Percentiles rank a stretch among this genome's conserved stretches.
Conservation (phyloP, 2,113 vertebrate species). For the Nymphicus hollandicus region DNA sequence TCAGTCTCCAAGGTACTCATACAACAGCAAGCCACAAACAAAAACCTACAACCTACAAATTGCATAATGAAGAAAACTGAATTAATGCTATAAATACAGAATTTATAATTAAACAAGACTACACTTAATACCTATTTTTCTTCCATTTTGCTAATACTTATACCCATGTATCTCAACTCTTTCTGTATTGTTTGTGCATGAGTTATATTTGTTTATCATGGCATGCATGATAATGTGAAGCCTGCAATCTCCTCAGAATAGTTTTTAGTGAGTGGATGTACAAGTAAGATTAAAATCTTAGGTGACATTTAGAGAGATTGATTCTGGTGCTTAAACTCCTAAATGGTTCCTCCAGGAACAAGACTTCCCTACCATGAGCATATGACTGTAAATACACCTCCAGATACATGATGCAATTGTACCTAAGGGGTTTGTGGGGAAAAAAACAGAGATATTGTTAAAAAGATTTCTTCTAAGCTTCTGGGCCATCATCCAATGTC, state of each 20-base stretch:
- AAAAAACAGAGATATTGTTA: neutral
- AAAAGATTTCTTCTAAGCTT: neutral
- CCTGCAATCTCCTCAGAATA: neutral
- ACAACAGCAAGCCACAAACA: neutral
- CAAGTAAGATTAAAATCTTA: neutral
- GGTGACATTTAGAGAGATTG: neutral
- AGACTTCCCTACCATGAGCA: neutral
- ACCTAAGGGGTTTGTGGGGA: fast-evolving
- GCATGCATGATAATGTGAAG: neutral
- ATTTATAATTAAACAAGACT: neutral
- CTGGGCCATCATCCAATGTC: neutral
- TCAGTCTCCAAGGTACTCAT: neutral
- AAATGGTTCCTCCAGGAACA: neutral
- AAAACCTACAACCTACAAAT: neutral
- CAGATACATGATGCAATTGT: neutral
- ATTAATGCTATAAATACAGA: neutral
- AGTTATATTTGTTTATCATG: neutral
- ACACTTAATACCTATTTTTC: neutral
- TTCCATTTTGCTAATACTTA: neutral
- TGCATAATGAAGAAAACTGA: neutral
- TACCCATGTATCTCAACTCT: fast-evolving
- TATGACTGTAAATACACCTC: neutral
- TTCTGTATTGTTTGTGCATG: neutral
- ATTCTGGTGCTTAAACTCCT: neutral
- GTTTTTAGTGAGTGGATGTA: neutral